Percentiles rank a stretch among this genome's conserved stretches.
These are phyloP conservation scores for Spisula subtruncata DNA, from an alignment of 2,888 invertebrate genomes.

Conservation along the genomic window DNA sequence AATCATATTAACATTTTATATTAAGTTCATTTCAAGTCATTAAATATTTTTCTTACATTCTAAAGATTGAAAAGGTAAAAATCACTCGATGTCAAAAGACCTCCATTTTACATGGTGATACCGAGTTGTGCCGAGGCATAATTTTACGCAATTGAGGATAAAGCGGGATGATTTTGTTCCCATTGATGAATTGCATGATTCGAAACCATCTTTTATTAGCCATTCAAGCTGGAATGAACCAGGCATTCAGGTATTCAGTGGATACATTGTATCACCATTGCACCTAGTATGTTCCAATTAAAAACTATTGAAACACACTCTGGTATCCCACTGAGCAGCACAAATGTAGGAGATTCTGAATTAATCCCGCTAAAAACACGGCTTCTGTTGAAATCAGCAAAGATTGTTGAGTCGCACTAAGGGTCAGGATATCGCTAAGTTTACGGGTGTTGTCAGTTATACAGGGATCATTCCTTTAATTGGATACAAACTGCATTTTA, in stretches of 20 bases:
- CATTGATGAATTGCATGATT: conserved; percentile 41
- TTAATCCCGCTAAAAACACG: conserved; percentile 53
- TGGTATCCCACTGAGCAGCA: conserved; percentile 46
- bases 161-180: conserved; percentile 48
- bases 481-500: conserved; percentile 59
- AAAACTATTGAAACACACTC: conserved; percentile 64
- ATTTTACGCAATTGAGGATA: conserved; percentile 49
- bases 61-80: conserved; percentile 11
- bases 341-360: conserved; percentile 42
- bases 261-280: conserved; percentile 47
- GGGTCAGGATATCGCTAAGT: conserved; percentile 48
- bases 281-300: conserved; percentile 71
- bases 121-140: conserved; percentile 54
- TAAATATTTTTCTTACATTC: conserved; percentile 25
- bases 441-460: conserved; percentile 23
- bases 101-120: conserved; percentile 16
- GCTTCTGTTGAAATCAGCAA: conserved; percentile 56
- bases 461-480: conserved; percentile 41
- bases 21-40: conserved; percentile 26
- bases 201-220: conserved; percentile 36
- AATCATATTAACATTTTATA: background rate
- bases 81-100: conserved; percentile 24
- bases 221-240: conserved; percentile 17
- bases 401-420: conserved; percentile 43
- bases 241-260: background rate